Evolutionary conservation across 1,140 invertebrate genomes (phyloP).

Genomic region (Achatina immaculata): DNA sequence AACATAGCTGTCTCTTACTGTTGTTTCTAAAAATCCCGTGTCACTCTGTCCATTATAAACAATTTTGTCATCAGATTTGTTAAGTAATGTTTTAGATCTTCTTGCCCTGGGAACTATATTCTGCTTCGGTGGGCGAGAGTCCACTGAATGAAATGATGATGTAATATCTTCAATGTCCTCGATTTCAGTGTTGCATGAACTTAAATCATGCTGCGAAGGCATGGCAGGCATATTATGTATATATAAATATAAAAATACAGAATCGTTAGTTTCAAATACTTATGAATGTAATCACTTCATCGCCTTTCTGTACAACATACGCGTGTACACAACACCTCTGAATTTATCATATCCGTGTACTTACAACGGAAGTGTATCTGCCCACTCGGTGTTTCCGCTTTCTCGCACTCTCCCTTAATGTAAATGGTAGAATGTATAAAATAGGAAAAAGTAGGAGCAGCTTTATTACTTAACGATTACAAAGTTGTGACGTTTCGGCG

Average conservation of each 20-base stretch:
- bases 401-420: background rate
- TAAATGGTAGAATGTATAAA: too few species aligned
- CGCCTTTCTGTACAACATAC: background rate
- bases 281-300: background rate
- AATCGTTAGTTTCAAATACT: background rate
- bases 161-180: constrained; percentile 35
- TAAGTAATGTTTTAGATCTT: background rate
- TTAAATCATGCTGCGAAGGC: background rate
- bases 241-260: background rate
- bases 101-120: constrained; percentile 29
- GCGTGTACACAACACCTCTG: background rate
- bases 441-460: too few species aligned
- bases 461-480: too few species aligned
- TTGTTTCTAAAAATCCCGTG: background rate
- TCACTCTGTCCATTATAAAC: background rate
- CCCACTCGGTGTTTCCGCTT: background rate
- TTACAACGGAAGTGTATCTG: background rate
- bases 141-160: background rate
- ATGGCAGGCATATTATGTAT: background rate
- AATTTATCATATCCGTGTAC: background rate
- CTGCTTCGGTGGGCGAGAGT: background rate
- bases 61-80: background rate
- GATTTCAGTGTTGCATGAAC: constrained; percentile 26
- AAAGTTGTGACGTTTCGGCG: too few species aligned
- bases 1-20: constrained; percentile 28